A percentile compares a stretch with the other conserved stretches of the same genome.
These are phyloP conservation scores for Drosophila repleta DNA, from an alignment of 1,140 invertebrate genomes.

Conservation along the genomic window DNA sequence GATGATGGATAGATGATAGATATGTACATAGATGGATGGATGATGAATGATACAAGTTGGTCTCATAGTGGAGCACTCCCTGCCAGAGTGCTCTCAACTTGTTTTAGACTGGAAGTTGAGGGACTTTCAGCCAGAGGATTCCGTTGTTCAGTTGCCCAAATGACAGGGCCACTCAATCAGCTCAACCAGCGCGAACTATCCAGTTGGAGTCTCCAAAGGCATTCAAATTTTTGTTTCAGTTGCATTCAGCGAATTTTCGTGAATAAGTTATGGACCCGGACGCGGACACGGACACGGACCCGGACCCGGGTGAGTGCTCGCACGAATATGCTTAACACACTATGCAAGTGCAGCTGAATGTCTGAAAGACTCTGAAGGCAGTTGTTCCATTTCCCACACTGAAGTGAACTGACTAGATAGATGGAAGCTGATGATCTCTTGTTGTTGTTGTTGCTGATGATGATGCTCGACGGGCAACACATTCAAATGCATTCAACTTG, in stretches of 20 bases:
- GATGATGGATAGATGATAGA: too few relatives aligned
- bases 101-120: too few relatives aligned
- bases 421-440: conserved; percentile 44
- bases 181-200: too few relatives aligned
- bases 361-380: conserved; percentile 35
- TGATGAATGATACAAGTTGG: too few relatives aligned
- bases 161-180: too few relatives aligned
- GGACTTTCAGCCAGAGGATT: too few relatives aligned
- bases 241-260: not conserved
- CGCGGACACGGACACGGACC: too few relatives aligned
- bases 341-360: conserved; percentile 1
- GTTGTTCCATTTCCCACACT: conserved; percentile 67
- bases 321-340: not conserved
- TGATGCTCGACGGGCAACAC: conserved; percentile 68
- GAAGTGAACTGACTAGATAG: conserved; percentile 35
- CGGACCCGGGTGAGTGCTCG: not conserved
- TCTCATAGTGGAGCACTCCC: too few relatives aligned
- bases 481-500: conserved; percentile 80
- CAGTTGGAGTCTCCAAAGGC: not conserved
- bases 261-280: not conserved
- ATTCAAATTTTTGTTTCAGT: not conserved
- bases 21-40: too few relatives aligned
- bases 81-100: too few relatives aligned
- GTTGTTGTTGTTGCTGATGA: conserved; percentile 2
- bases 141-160: too few relatives aligned